Evolutionary conservation across 2,113 vertebrate genomes (phyloP), one percentile per base, ranked within the genome.

Genomic region (Petaurus breviceps): DNA sequence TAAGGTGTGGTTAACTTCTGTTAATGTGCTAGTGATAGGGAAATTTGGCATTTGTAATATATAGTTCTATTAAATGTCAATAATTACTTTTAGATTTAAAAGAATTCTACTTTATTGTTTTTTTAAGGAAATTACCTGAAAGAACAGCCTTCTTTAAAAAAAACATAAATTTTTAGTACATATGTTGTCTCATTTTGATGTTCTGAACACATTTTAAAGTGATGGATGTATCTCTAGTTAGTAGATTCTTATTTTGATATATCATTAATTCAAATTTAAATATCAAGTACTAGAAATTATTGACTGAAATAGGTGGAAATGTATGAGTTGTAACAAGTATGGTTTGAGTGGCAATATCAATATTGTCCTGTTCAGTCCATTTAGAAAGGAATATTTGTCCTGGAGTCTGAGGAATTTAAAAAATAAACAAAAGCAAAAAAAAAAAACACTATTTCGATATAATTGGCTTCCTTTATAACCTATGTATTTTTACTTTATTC

Each of bases 201-300:
- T 23, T 43, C 43, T 43, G n/a, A 84, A 23, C n/a, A 84, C 26
- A 28, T 77, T 84, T 43, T 43, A 84, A 84, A 23, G 37, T 92
- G 47, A 49, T 49, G 47, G 51, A 43, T 95, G 9, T 47, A 90
- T 54, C 55, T 93, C 94, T 93, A 96, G 96, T 90, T 96, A 84
- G 26, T 5, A 89, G 0, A 89, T 52, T 14, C 93, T 47, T 95
- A 84, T 93, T 77, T 50, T 90, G 50, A 91, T 46, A 52, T 91
- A 91, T 54, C 22, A 24, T 49, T 19, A 49, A 47, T 10, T 28
- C 12, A 46, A 37, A 49, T 77, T 93, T 37, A n/a, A 84, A 84
- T 43, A 3, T 84, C 1, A 84, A 84, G 1, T 19, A 84, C 19
- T 84, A 8, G 19, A n/a, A 84, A 0, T 84, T 43, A 84, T 84